Percentiles rank a stretch among this genome's conserved stretches.
Conservation (phyloP, 2,797 vertebrate genomes). For the Coilia nasus region DNA sequence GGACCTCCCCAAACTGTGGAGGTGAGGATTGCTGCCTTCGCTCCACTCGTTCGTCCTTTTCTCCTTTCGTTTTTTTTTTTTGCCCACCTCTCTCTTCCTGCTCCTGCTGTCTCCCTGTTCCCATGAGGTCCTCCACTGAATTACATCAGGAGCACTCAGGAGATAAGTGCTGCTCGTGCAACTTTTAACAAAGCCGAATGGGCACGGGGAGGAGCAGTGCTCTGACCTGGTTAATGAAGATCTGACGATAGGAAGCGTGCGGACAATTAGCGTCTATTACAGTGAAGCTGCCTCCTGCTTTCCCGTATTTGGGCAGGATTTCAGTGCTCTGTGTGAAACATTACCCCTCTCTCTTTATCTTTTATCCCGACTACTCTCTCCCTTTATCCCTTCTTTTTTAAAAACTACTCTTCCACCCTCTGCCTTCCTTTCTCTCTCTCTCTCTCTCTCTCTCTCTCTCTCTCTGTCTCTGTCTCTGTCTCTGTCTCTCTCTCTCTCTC, state of each 20-base stretch:
- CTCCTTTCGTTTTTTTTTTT: background rate
- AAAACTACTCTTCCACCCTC: too few relatives aligned
- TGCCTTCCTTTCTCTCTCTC: too few relatives aligned
- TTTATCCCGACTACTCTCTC: too few relatives aligned
- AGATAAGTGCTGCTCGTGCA: conserved; percentile 67
- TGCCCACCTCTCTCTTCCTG: too few relatives aligned
- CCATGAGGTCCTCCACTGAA: conserved; percentile 64
- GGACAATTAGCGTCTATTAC: conserved; percentile 39
- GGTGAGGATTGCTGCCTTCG: too few relatives aligned
- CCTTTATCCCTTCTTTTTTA: too few relatives aligned
- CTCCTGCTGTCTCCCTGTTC: conserved; percentile 30
- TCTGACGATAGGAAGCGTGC: conserved; percentile 46
- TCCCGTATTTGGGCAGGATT: background rate
- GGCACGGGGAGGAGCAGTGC: conserved; percentile 50
- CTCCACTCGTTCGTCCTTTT: background rate
- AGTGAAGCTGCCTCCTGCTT: conserved; percentile 14
- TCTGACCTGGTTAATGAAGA: conserved; percentile 53
- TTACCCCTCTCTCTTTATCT: background rate
- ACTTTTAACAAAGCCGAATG: conserved; percentile 71
- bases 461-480: background rate
- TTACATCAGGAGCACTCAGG: conserved; percentile 72
- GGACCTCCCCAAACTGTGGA: too few relatives aligned
- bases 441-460: too few relatives aligned
- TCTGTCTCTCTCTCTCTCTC: background rate
- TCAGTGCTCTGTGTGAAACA: background rate